These are phyloP conservation scores for Pteropus rufus DNA, from an alignment of 2,797 vertebrate species.

Conservation along the genomic window DNA sequence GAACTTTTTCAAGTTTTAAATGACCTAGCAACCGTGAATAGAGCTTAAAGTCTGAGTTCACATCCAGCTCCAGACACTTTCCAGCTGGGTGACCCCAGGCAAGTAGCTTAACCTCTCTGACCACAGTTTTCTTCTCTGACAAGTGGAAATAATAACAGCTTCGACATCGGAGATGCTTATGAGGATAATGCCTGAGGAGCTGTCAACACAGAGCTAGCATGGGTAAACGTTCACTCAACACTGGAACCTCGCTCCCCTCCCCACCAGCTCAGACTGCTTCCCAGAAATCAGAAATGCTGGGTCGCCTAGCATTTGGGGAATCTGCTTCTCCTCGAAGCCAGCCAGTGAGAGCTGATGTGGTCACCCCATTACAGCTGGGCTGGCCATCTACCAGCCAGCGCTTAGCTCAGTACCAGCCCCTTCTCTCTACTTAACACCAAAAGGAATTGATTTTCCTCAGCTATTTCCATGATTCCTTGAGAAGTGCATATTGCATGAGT, in stretches of 20 bases:
- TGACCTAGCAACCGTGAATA: no score
- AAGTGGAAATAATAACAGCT: neutral
- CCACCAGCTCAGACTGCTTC: neutral
- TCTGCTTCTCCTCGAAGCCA: constrained; percentile 47
- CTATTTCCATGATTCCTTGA: neutral
- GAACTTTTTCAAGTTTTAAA: no score
- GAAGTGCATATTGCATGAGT: neutral
- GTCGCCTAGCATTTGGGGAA: neutral
- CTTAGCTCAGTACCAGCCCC: neutral
- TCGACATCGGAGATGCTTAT: neutral
- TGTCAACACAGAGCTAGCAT: neutral
- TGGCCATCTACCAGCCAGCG: constrained; percentile 37
- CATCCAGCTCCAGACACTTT: neutral
- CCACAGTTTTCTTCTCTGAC: neutral
- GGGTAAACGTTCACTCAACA: neutral
- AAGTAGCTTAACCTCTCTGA: constrained; percentile 5
- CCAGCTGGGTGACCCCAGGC: neutral
- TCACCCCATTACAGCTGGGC: neutral
- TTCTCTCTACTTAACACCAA: constrained; percentile 33
- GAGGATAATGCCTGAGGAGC: neutral
- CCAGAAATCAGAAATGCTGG: constrained; percentile 22
- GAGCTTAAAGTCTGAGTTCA: neutral
- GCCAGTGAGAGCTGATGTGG: constrained; percentile 11
- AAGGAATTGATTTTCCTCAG: constrained; percentile 50
- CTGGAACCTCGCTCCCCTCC: neutral